A percentile compares a stretch with the other conserved stretches of the same genome.
Evolutionary conservation across 2,113 vertebrate species (phyloP).

Genomic region (Rhagologus leucostigma): DNA sequence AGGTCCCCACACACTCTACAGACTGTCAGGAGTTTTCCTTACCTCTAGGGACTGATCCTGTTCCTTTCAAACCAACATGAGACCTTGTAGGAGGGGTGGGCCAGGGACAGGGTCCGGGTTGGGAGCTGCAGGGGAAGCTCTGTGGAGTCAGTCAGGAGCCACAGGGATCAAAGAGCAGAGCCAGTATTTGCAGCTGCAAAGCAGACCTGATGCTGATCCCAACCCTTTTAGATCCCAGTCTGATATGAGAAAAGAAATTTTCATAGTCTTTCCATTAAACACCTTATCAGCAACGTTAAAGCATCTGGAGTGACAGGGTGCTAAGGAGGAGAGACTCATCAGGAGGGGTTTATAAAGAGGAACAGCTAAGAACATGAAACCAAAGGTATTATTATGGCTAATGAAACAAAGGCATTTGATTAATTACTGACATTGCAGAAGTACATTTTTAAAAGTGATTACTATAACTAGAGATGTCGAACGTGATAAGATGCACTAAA

Average conservation of each 20-base stretch:
- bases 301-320: background rate
- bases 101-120: background rate
- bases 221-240: constrained; percentile 2
- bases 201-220: constrained; percentile 15
- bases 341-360: background rate
- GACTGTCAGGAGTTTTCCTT: background rate
- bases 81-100: background rate
- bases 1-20: background rate
- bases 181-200: constrained; percentile 24
- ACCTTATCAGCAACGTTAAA: constrained; percentile 13
- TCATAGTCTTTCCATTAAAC: constrained; percentile 22
- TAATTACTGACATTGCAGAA: constrained; percentile 42
- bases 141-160: background rate
- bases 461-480: constrained; percentile 34
- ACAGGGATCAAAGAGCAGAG: background rate
- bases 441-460: constrained; percentile 16
- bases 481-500: background rate
- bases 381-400: constrained; percentile 32
- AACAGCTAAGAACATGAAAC: constrained; percentile 47
- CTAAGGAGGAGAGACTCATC: background rate
- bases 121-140: background rate
- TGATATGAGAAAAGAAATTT: background rate
- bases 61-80: background rate
- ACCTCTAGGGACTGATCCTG: background rate
- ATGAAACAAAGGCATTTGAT: constrained; percentile 59